phyloP scores from a whole-genome alignment of 2,888 invertebrate genomes.

The Rhodophaea formosa region DNA sequence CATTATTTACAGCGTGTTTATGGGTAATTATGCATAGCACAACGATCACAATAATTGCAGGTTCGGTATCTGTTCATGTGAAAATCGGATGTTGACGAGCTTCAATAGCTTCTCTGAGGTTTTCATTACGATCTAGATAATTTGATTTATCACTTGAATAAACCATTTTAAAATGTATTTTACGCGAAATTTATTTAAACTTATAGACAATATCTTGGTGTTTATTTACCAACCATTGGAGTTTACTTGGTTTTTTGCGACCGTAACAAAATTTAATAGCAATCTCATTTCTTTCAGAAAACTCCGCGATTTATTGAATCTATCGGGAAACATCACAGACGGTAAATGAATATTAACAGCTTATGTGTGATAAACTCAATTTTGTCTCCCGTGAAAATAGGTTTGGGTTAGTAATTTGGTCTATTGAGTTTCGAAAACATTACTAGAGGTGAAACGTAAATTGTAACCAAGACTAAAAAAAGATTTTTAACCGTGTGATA shows the following conservation, averaged over 20 bases:
- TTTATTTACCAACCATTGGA: not conserved
- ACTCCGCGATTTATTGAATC: constrained; percentile 55
- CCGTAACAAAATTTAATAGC: not conserved
- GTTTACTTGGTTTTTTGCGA: not conserved
- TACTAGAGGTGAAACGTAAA: too few relatives aligned
- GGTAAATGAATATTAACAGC: constrained; percentile 7
- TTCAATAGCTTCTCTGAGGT: constrained; percentile 26
- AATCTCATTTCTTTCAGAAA: constrained; percentile 40
- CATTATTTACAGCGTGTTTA: constrained; percentile 63
- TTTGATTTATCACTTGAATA: not conserved
- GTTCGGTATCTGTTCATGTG: constrained; percentile 28
- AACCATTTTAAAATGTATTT: not conserved
- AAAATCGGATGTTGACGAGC: constrained; percentile 30
- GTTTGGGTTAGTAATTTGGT: constrained; percentile 10
- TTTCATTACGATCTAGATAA: not conserved
- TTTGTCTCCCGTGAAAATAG: not conserved
- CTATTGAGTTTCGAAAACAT: not conserved
- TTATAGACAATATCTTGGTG: not conserved
- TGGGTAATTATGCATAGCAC: constrained; percentile 59
- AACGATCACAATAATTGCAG: constrained; percentile 49
- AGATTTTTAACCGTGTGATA: too few relatives aligned
- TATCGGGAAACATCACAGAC: constrained; percentile 40
- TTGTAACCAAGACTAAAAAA: too few relatives aligned
- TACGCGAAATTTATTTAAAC: too few relatives aligned
- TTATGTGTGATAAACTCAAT: constrained; percentile 9